phyloP scores from a whole-genome alignment of 2,888 invertebrate genomes.

The Xestia rhomboidea region DNA sequence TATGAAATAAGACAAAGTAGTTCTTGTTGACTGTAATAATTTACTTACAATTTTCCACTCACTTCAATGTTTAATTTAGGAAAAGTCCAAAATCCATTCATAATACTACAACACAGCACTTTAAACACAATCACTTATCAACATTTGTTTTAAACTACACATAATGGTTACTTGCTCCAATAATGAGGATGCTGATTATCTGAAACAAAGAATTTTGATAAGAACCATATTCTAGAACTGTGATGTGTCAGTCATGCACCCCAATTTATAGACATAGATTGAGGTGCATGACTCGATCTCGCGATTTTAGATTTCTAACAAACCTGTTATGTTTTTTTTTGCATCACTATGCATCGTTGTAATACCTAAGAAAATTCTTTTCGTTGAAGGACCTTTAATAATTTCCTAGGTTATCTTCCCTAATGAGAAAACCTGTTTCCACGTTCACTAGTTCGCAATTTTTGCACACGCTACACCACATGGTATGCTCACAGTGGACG shows the following conservation, averaged over 20 bases:
- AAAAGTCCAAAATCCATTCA: not conserved
- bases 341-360: not conserved
- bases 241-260: not conserved
- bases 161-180: conserved; percentile 6
- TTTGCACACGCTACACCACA: conserved; percentile 15
- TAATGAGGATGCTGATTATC: not conserved
- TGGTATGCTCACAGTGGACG: conserved; percentile 4
- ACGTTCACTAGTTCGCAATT: not conserved
- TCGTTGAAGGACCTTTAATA: not conserved
- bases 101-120: not conserved
- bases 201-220: not conserved
- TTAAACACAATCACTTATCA: not conserved
- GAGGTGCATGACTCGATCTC: conserved; percentile 1
- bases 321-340: not conserved
- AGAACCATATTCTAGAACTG: not conserved
- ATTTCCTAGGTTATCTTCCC: not conserved
- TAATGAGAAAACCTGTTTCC: conserved; percentile 1
- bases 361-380: no score
- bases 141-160: not conserved
- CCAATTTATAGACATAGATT: not conserved
- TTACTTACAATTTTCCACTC: not conserved
- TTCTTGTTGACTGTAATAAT: not conserved
- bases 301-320: not conserved
- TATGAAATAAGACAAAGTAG: not conserved
- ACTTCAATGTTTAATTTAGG: not conserved